Conservation (phyloP, 2,888 invertebrate genomes). For the Lomographa bimaculata region DNA sequence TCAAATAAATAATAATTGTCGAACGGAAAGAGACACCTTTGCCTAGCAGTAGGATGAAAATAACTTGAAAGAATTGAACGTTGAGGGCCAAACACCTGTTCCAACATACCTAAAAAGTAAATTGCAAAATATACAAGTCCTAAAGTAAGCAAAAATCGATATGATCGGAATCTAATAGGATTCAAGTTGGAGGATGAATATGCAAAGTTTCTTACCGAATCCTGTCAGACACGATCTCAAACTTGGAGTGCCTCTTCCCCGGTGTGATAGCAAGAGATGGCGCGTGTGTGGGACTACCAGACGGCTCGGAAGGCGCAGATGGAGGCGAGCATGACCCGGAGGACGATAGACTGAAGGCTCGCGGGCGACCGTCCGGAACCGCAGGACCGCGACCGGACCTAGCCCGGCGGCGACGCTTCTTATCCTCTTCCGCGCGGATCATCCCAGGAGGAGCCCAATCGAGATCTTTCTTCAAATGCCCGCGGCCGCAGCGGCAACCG, state of each 20-base stretch:
- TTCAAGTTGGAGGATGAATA: slow-evolving; percentile 22
- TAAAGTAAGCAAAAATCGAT: too few relatives aligned
- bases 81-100: too few relatives aligned
- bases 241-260: slow-evolving; percentile 89
- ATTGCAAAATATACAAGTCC: too few relatives aligned
- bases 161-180: neutral
- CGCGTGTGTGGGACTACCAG: slow-evolving; percentile 88
- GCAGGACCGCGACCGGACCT: slow-evolving; percentile 65
- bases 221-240: slow-evolving; percentile 90
- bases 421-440: slow-evolving; percentile 75
- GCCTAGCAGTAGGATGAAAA: too few relatives aligned
- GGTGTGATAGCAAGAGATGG: slow-evolving; percentile 76
- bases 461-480: slow-evolving; percentile 96
- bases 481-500: slow-evolving; percentile 95
- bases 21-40: too few relatives aligned
- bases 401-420: slow-evolving; percentile 71
- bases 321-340: slow-evolving; percentile 93
- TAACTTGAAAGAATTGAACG: too few relatives aligned
- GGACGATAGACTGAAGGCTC: slow-evolving; percentile 90
- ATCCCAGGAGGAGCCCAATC: slow-evolving; percentile 93
- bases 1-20: too few relatives aligned
- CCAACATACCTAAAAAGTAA: too few relatives aligned
- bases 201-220: slow-evolving; percentile 86
- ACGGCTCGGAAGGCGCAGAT: slow-evolving; percentile 89
- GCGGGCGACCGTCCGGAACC: slow-evolving; percentile 80